These are phyloP conservation scores for Radopholus similis DNA, from an alignment of 1,140 invertebrate species.

Conservation along the genomic window DNA sequence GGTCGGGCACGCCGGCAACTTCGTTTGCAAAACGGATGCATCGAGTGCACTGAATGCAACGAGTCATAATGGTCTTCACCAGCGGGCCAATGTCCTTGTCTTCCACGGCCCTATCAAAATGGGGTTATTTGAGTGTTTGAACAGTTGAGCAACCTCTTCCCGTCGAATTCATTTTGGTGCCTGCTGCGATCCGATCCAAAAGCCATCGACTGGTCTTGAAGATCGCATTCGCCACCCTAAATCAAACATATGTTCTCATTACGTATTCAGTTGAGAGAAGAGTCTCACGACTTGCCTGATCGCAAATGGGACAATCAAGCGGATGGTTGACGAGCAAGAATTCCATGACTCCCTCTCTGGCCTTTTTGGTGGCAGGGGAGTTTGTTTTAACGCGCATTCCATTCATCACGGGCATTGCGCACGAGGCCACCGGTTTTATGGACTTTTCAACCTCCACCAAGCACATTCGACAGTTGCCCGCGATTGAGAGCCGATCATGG, in stretches of 20 bases:
- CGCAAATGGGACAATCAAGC: constrained; percentile 98
- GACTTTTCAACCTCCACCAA: constrained; percentile 97
- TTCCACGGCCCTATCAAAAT: constrained; percentile 78
- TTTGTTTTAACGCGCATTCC: constrained; percentile 94
- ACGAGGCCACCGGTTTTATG: constrained; percentile 91
- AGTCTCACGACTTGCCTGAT: constrained; percentile 67
- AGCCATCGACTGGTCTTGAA: constrained; percentile 75
- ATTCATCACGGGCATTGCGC: constrained; percentile 99
- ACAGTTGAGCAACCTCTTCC: constrained; percentile 69
- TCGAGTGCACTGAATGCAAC: constrained; percentile 97
- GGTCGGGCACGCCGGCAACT: constrained; percentile 89
- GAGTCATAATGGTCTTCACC: constrained; percentile 98
- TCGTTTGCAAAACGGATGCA: constrained; percentile 75
- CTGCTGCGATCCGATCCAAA: constrained; percentile 92
- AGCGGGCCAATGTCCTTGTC: constrained; percentile 98
- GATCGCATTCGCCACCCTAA: constrained; percentile 94
- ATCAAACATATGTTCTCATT: neutral
- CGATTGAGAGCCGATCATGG: constrained; percentile 93
- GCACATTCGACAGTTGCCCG: constrained; percentile 98
- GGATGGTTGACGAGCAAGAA: constrained; percentile 97
- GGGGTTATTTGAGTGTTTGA: no score
- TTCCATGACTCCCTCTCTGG: constrained; percentile 94
- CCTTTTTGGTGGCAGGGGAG: constrained; percentile 87
- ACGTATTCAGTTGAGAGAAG: constrained; percentile 4
- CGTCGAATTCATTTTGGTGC: constrained; percentile 84